phyloP scores from a whole-genome alignment of 2,888 invertebrate species.

The Andrena minutula region DNA sequence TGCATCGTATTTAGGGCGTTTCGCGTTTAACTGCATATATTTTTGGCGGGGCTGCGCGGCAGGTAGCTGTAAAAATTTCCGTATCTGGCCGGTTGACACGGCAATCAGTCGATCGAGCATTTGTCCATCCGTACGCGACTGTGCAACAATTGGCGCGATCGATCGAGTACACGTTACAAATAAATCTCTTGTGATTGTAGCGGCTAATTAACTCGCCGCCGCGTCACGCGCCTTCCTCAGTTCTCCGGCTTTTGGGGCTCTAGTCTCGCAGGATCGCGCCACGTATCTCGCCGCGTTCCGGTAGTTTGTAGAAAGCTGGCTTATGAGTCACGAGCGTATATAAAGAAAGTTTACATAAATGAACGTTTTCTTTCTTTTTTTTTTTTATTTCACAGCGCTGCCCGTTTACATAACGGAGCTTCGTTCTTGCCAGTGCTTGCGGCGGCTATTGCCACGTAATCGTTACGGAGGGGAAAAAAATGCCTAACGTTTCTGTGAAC shows the following conservation, averaged over 20 bases:
- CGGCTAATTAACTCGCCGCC: constrained; percentile 9
- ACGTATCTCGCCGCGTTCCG: not conserved
- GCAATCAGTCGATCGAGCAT: not conserved
- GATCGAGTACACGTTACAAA: not conserved
- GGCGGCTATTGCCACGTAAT: not conserved
- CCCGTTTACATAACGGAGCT: constrained; percentile 1
- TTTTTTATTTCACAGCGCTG: not conserved
- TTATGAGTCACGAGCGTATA: constrained; percentile 39
- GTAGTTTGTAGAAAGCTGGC: constrained; percentile 22
- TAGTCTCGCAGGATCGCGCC: not conserved
- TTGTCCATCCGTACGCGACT: not conserved
- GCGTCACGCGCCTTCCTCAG: not conserved
- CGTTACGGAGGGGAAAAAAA: not conserved
- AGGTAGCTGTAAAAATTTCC: constrained; percentile 41
- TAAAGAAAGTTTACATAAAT: constrained; percentile 51
- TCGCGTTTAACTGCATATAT: constrained; percentile 62
- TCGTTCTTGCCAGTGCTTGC: not conserved
- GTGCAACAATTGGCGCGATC: not conserved
- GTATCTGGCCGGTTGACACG: not conserved
- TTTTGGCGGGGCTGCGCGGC: constrained; percentile 36
- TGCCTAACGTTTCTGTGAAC: not conserved
- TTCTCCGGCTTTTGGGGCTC: not conserved
- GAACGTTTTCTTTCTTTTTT: not conserved
- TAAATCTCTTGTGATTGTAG: constrained; percentile 16
- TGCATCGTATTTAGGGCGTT: constrained; percentile 49